Evolutionary conservation across 2,797 vertebrate genomes (phyloP).

Genomic region (Lindbergichthys nudifrons): DNA sequence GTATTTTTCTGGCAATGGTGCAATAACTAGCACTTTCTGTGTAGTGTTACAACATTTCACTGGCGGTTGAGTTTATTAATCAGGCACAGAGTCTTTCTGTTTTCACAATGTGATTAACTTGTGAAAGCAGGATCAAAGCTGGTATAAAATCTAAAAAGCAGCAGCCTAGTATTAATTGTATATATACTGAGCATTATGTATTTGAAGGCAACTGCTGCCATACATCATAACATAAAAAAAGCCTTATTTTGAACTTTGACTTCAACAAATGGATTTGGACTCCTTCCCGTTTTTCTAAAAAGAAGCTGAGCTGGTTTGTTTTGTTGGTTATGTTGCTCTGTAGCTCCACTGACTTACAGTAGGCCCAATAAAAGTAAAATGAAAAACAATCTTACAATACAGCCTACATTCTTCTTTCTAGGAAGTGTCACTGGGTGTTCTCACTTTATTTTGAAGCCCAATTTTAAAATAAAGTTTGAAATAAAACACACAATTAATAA

Average conservation of each 20-base stretch:
- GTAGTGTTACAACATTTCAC: neutral
- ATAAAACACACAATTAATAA: neutral
- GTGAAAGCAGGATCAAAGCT: neutral
- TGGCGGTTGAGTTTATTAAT: neutral
- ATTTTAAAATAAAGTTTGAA: too few relatives aligned
- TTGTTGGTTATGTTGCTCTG: neutral
- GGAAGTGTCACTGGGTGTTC: too few relatives aligned
- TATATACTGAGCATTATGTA: neutral
- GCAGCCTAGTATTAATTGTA: neutral
- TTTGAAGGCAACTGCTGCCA: neutral
- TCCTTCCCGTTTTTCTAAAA: neutral
- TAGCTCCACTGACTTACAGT: too few relatives aligned
- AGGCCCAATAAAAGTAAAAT: neutral
- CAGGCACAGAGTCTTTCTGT: neutral
- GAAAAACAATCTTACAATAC: too few relatives aligned
- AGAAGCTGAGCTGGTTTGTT: slow-evolving; percentile 12
- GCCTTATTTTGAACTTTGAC: too few relatives aligned
- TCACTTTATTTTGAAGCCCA: too few relatives aligned
- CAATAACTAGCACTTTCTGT: neutral
- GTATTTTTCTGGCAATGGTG: neutral
- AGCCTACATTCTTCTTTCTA: neutral
- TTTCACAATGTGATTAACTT: neutral
- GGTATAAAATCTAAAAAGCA: neutral
- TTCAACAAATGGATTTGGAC: neutral
- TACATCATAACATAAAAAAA: neutral